Evolutionary conservation across 23 tunicate species (phyloP).

Genomic region (Styela clava): DNA sequence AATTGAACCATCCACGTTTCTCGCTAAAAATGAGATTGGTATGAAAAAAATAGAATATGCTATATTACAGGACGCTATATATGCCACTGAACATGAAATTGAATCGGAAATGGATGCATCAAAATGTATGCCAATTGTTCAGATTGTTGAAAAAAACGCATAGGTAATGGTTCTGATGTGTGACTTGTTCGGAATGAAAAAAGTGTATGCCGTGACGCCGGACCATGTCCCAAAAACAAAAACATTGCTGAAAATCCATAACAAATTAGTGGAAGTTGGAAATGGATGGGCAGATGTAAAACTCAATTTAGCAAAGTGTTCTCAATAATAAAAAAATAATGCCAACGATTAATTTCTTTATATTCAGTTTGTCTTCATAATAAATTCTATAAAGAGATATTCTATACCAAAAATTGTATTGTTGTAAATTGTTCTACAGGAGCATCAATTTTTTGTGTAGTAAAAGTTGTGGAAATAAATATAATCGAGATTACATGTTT

Average conservation of each 20-base stretch:
- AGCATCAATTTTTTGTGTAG: too few relatives aligned
- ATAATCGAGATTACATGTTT: too few relatives aligned
- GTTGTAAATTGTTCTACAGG: too few relatives aligned
- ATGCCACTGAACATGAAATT: background rate
- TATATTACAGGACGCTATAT: background rate
- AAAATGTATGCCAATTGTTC: background rate
- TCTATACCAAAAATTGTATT: too few relatives aligned
- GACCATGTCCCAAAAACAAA: background rate
- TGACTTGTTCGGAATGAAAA: background rate
- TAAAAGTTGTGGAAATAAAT: too few relatives aligned
- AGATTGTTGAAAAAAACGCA: background rate
- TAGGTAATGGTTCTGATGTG: background rate
- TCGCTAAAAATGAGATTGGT: background rate
- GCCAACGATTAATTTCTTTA: too few relatives aligned
- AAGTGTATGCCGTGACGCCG: background rate
- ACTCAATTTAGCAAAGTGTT: background rate
- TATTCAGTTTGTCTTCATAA: too few relatives aligned
- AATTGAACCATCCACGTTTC: background rate
- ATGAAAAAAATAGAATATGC: too few relatives aligned
- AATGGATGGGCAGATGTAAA: background rate
- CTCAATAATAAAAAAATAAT: background rate
- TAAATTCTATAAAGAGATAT: too few relatives aligned
- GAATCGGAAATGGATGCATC: background rate
- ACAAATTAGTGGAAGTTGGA: background rate
- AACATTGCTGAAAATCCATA: background rate